phyloP scores from a whole-genome alignment of 2,113 vertebrate genomes.

The Addax nasomaculatus region DNA sequence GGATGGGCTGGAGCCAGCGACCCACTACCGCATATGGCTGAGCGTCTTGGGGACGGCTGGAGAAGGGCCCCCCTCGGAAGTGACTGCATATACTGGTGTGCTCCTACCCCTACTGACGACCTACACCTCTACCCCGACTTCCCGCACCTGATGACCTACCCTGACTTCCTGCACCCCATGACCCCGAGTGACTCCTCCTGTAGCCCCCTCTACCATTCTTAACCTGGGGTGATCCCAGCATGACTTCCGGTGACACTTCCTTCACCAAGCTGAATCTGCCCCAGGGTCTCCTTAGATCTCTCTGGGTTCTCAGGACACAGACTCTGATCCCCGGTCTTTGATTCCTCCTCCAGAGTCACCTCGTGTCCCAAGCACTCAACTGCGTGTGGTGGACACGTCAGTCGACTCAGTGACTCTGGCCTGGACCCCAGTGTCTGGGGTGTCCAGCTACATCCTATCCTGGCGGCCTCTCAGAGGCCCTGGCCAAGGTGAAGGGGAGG shows the following conservation, averaged over 20 bases:
- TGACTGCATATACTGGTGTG: conserved; percentile 72
- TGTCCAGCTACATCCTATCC: conserved; percentile 87
- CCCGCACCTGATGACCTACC: not conserved
- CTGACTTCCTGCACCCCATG: not conserved
- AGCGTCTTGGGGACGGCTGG: conserved; percentile 75
- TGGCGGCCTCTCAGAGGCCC: conserved; percentile 82
- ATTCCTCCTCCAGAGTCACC: not conserved
- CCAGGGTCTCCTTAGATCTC: not conserved
- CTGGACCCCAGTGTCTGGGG: conserved; percentile 89
- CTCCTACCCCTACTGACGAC: not conserved
- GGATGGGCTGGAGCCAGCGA: conserved; percentile 78
- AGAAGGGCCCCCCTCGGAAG: conserved; percentile 73
- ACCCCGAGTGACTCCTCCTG: not conserved
- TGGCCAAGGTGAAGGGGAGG: conserved; percentile 62
- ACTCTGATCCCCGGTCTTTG: not conserved
- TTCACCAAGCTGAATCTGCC: not conserved
- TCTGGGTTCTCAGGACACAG: not conserved
- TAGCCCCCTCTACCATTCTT: not conserved
- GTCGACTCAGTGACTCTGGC: conserved; percentile 83
- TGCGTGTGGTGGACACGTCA: conserved; percentile 76
- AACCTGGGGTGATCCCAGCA: not conserved
- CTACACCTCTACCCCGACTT: not conserved
- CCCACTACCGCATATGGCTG: conserved; percentile 78
- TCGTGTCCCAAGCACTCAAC: conserved; percentile 43
- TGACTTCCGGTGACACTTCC: not conserved